Evolutionary conservation across 2,797 vertebrate species (phyloP), one percentile per base, ranked within the genome.

Genomic region (Hylomyscus alleni): DNA sequence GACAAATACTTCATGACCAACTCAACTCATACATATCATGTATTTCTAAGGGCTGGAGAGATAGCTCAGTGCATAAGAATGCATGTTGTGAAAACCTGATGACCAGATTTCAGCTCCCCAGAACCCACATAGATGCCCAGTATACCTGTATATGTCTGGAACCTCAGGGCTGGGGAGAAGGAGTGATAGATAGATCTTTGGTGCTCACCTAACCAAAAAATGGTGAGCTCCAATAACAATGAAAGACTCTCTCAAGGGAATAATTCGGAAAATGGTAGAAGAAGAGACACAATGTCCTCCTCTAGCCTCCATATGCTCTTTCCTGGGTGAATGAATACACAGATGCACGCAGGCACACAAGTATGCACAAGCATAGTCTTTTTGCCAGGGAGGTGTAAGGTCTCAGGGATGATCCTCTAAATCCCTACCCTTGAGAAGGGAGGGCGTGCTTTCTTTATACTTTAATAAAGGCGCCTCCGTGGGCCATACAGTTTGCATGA

Each of bases 381-480:
- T 94, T 92, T n/a, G 11, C 54, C 56, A 1, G 9, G n/a, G 60
- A 87, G 40, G 37, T 44, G 54, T 76, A 90, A 81, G 29, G 62
- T 85, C 65, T 10, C 56, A 6, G 24, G 12, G 60, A 69, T 76
- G 40, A 62, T 50, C 52, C 75, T 88, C 90, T 69, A 56, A 91
- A 84, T 91, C 24, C 54, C 67, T 87, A 26, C 22, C 83, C 37
- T 4, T 26, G 73, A 73, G 62, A 84, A 56, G 86, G 62, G 60
- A 56, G 52, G 54, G 3, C 34, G 1, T 37, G 72, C 29, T 93
- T 72, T 50, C 58, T 31, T 17, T 83, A 13, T 77, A 89, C 78
- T 96, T 91, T 94, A 91, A 81, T 67, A 89, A 60, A 94, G 83
- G 83, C 47, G 4, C 11, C 40, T 72, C 72, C 89, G 86, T 65